phyloP scores from a whole-genome alignment of 2,797 vertebrate species.

The Euphonia xanthogaster region DNA sequence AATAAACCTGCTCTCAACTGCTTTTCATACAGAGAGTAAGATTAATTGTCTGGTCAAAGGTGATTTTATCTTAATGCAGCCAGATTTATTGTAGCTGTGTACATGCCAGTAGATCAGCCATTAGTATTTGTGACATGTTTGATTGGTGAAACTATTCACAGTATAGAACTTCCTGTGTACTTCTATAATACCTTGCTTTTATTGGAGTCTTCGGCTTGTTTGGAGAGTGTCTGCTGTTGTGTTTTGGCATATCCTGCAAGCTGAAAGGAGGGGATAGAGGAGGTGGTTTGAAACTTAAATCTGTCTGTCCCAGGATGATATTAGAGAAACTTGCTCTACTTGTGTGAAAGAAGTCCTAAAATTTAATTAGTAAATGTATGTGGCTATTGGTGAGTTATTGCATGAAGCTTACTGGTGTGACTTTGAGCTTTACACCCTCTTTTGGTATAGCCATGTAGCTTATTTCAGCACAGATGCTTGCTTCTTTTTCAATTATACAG shows the following conservation, averaged over 20 bases:
- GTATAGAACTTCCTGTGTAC: not conserved
- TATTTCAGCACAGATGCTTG: not conserved
- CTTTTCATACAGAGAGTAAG: not conserved
- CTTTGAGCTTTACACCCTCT: not conserved
- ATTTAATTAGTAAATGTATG: not conserved
- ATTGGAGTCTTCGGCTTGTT: not conserved
- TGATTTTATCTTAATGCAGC: not conserved
- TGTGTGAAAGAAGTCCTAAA: not conserved
- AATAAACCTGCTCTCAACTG: slow-evolving; percentile 66
- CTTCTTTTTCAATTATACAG: not conserved
- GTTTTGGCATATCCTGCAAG: not conserved
- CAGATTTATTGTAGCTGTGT: not conserved
- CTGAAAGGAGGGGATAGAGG: not conserved
- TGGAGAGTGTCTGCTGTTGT: not conserved
- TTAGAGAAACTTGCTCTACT: not conserved
- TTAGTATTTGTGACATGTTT: not conserved
- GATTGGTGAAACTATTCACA: not conserved
- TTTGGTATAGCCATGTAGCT: not conserved
- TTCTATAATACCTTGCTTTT: not conserved
- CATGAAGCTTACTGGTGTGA: not conserved
- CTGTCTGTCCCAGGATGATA: not conserved
- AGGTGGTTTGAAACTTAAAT: not conserved
- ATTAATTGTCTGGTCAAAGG: not conserved
- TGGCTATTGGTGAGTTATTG: not conserved
- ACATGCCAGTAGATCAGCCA: not conserved